phyloP scores from a whole-genome alignment of 2,888 invertebrate species.

The Chrysotoxum bicinctum region DNA sequence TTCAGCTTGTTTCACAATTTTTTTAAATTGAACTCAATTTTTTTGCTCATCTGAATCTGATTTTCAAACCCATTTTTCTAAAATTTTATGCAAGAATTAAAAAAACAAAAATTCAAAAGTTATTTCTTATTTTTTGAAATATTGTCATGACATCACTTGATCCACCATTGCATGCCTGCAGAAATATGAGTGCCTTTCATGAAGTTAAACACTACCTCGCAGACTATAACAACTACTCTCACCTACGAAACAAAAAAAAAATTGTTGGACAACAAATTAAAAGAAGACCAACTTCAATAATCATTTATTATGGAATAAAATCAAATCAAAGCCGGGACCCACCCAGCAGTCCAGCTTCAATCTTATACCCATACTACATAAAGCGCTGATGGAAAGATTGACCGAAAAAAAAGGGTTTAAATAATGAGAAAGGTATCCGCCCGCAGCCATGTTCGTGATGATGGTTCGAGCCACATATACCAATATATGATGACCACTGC shows the following conservation, averaged over 20 bases:
- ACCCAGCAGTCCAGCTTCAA: constrained; percentile 30
- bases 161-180: no score
- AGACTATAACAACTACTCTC: not conserved
- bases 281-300: constrained; percentile 61
- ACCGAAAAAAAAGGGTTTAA: constrained; percentile 43
- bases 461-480: constrained; percentile 48
- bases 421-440: constrained; percentile 69
- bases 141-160: no score
- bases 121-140: no score
- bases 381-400: constrained; percentile 33
- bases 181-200: not conserved
- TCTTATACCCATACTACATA: not conserved
- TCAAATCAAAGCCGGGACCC: constrained; percentile 60
- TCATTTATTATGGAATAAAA: constrained; percentile 66
- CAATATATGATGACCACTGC: constrained; percentile 37
- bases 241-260: constrained; percentile 1
- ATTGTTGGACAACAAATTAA: constrained; percentile 53
- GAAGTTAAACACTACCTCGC: not conserved
- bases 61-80: no score
- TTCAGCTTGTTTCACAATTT: no score
- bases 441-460: constrained; percentile 70
- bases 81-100: no score
- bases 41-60: no score
- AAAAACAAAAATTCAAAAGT: no score
- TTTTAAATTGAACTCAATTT: no score